phyloP scores from a whole-genome alignment of 2,888 invertebrate species.

The Pyrgus malvae region DNA sequence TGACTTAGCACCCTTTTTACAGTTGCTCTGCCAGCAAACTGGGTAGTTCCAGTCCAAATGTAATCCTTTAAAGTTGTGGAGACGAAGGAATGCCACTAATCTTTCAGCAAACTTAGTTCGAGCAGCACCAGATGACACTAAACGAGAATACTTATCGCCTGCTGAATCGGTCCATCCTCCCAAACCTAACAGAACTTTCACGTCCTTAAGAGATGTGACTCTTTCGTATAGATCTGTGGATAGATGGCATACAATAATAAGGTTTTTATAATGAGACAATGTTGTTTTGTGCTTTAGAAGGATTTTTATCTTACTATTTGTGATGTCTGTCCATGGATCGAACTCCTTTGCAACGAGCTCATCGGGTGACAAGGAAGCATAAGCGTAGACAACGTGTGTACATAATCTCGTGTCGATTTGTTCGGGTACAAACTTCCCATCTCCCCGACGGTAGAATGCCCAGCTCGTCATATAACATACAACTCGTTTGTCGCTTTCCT shows the following conservation, averaged over 20 bases:
- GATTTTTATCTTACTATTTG: conserved; percentile 84
- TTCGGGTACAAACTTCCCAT: conserved; percentile 93
- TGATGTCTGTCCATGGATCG: conserved; percentile 94
- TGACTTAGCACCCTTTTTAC: conserved; percentile 88
- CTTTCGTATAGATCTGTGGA: conserved; percentile 89
- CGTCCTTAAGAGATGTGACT: conserved; percentile 85
- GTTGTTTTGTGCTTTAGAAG: no score
- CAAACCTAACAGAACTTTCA: conserved; percentile 88
- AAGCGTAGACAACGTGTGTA: conserved; percentile 94
- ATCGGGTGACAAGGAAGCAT: conserved; percentile 92
- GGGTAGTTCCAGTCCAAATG: conserved; percentile 98
- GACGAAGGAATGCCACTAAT: conserved; percentile 86
- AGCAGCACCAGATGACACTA: conserved; percentile 85
- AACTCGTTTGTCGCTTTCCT: conserved; percentile 76
- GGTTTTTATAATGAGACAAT: no score
- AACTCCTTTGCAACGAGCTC: conserved; percentile 89
- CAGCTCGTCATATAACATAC: conserved; percentile 95
- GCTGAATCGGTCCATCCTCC: conserved; percentile 98
- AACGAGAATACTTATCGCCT: conserved; percentile 91
- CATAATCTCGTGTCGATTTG: conserved; percentile 91
- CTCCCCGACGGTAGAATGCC: conserved; percentile 91
- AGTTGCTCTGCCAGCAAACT: conserved; percentile 95
- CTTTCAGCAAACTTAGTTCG: conserved; percentile 87
- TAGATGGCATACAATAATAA: not conserved
- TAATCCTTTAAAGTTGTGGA: conserved; percentile 91